Conservation (phyloP, 2,888 invertebrate genomes). For the Cephus pulcher region DNA sequence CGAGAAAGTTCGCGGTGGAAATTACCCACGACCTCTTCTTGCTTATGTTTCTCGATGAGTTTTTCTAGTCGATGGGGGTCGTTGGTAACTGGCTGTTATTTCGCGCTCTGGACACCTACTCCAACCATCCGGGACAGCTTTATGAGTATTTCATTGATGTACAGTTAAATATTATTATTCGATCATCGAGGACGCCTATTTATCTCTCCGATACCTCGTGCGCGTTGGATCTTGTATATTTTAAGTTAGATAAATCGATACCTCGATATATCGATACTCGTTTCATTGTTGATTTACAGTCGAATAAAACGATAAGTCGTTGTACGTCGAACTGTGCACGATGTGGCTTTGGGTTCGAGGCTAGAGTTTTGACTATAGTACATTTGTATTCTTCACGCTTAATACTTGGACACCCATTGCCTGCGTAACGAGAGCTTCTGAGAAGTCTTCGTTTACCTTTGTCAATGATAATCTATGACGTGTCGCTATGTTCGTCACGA, state of each 20-base stretch:
- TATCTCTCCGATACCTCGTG: not conserved
- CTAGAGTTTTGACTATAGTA: not conserved
- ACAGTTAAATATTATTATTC: not conserved
- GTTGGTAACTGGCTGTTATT: no score
- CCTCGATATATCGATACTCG: not conserved
- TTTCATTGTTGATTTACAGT: not conserved
- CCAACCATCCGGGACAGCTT: not conserved
- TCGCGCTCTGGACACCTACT: not conserved
- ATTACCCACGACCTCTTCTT: not conserved
- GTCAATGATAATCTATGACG: not conserved
- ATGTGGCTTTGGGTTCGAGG: not conserved
- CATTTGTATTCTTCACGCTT: not conserved
- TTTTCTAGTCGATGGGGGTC: not conserved
- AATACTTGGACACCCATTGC: not conserved
- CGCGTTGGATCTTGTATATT: not conserved
- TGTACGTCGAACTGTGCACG: not conserved
- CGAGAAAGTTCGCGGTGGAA: not conserved
- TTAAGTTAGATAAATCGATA: not conserved
- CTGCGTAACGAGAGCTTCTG: not conserved
- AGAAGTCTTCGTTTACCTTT: not conserved
- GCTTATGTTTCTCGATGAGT: not conserved
- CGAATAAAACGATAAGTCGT: not conserved
- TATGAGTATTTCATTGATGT: not conserved
- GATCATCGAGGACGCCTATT: not conserved
- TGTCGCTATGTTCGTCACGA: not conserved